Conservation (phyloP, 2,888 invertebrate genomes). For the Drosophila prostipennis region DNA sequence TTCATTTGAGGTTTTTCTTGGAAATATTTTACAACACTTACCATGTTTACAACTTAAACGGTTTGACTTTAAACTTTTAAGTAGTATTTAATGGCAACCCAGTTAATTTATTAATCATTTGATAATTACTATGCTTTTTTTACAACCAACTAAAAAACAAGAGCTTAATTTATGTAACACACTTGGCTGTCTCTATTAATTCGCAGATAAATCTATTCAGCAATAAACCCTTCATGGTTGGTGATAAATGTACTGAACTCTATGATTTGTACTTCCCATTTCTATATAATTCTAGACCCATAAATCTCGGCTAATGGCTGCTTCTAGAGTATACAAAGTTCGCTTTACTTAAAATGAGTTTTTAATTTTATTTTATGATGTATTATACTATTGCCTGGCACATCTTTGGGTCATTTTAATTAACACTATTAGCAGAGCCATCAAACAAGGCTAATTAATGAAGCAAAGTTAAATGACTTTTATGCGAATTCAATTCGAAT, state of each 20-base stretch:
- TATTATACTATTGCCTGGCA: slow-evolving; percentile 1
- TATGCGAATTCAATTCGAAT: slow-evolving; percentile 10
- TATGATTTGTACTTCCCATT: background rate
- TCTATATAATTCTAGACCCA: background rate
- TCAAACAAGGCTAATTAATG: slow-evolving; percentile 48
- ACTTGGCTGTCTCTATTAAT: background rate
- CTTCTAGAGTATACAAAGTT: slow-evolving; percentile 2
- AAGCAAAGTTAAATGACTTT: slow-evolving; percentile 44
- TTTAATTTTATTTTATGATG: background rate
- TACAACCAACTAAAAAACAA: background rate
- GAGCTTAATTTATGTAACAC: background rate
- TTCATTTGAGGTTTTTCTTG: background rate
- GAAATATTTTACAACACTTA: background rate
- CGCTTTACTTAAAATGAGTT: too few species aligned
- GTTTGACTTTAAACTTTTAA: background rate
- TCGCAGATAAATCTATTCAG: background rate
- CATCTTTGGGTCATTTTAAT: slow-evolving; percentile 48
- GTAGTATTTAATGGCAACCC: background rate
- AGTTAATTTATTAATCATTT: background rate
- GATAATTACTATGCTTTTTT: too few species aligned
- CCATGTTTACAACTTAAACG: background rate
- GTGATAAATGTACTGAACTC: background rate
- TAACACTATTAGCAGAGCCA: slow-evolving; percentile 40
- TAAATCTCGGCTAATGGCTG: slow-evolving; percentile 1
- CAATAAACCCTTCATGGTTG: background rate